Base-by-base conservation (phyloP, 2,797 vertebrate genomes). In the Nyctalus aviator region DNA sequence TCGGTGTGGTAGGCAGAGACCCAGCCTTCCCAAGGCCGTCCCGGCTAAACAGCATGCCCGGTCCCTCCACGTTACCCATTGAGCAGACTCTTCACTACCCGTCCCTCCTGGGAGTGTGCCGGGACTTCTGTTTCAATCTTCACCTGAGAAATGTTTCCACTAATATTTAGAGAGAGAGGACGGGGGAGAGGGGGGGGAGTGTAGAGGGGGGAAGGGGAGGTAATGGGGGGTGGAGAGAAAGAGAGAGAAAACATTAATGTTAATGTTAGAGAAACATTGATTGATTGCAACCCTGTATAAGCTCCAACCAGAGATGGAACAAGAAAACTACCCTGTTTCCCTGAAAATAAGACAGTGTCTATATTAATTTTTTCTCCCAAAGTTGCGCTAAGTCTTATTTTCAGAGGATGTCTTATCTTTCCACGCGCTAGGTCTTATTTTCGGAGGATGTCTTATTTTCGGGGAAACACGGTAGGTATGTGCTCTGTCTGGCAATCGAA, bases 181-280 rank as follows among this genome's bases (percentile, higher is more conserved):
- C 6, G 62, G 13, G 3, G 7, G 30, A n/a, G 62, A 7, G 15
- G 3, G 3, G 30, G 0, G 30, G n/a, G n/a, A n/a, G n/a, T n/a
- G n/a, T n/a, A n/a, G 62, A 7, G 15, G 3, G 3, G 30, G 0
- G 30, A 59, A 25, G 27, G 25, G 13, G 59, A 2, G 59, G 30
- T 12, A 30, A 13, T 11, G 9, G 2, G 44, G 27, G 25, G 13
- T n/a, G n/a, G 59, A 1, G 59, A 62, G 27, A 30, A 13, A 14
- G 30, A 18, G 62, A 66, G 62, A 68, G n/a, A 66, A 14, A 41
- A 41, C 37, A 41, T 41, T 41, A 41, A 66, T 30, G n/a, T 15
- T 30, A 8, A 4, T 66, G 64, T 32, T 15, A 68, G n/a, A 20
- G 64, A 68, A 32, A 68, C 64, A 68, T 68, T 8, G 15, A 32